phyloP scores from a whole-genome alignment of 2,113 vertebrate species.

The Brachionichthys hirsutus region DNA sequence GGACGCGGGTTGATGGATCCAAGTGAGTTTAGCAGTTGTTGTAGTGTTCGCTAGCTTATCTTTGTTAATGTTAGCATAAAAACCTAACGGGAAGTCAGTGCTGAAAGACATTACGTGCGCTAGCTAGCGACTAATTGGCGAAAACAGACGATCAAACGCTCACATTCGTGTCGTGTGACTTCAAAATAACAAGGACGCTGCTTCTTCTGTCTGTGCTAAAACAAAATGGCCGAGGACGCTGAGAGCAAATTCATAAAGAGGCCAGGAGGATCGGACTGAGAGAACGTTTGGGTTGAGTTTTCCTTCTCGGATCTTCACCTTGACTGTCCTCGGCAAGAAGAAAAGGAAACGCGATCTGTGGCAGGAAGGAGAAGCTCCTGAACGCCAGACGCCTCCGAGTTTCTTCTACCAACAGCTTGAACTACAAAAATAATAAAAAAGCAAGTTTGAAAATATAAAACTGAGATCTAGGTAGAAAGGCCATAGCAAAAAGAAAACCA shows the following conservation, averaged over 20 bases:
- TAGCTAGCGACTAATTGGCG: not conserved
- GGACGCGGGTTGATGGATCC: slow-evolving; percentile 6
- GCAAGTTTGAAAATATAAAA: slow-evolving; percentile 30
- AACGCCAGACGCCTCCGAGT: slow-evolving; percentile 71
- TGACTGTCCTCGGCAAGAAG: slow-evolving; percentile 55
- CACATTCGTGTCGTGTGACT: slow-evolving; percentile 60
- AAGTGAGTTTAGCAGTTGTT: not conserved
- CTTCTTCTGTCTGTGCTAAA: slow-evolving; percentile 13
- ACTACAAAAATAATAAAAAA: slow-evolving; percentile 29
- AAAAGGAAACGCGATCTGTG: slow-evolving; percentile 20
- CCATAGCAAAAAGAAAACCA: slow-evolving; percentile 74
- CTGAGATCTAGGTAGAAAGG: slow-evolving; percentile 75
- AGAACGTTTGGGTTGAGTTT: slow-evolving; percentile 34
- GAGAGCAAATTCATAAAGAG: slow-evolving; percentile 47
- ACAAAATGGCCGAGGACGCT: slow-evolving; percentile 37
- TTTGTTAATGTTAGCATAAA: slow-evolving; percentile 6
- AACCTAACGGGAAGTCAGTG: not conserved
- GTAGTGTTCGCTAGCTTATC: slow-evolving; percentile 1
- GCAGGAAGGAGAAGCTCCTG: slow-evolving; percentile 18
- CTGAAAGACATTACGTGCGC: slow-evolving; percentile 13
- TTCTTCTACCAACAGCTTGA: slow-evolving; percentile 72
- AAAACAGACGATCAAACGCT: no score
- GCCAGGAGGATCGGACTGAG: slow-evolving; percentile 24
- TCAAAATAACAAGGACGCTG: slow-evolving; percentile 18
- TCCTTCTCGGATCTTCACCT: slow-evolving; percentile 29